A percentile compares a stretch with the other conserved stretches of the same genome.
Conservation (phyloP, 2,888 invertebrate genomes). For the Heliconius ismenius region DNA sequence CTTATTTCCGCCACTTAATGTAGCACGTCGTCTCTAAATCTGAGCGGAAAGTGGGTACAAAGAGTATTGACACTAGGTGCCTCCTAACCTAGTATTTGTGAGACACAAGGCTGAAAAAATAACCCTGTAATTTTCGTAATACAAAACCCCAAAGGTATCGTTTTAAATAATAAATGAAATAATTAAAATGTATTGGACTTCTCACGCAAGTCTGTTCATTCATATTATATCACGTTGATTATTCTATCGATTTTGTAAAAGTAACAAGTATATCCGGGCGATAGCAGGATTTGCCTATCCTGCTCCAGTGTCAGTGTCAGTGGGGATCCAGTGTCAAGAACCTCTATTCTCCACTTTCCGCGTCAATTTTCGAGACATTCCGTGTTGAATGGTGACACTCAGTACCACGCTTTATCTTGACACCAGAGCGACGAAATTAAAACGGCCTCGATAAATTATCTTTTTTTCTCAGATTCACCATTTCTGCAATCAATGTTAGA, state of each 20-base stretch:
- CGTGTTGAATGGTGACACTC: not conserved
- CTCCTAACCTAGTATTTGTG: not conserved
- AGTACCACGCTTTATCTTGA: not conserved
- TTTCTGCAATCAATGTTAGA: not conserved
- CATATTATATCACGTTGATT: not conserved
- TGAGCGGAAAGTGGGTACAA: not conserved
- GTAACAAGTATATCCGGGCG: not conserved
- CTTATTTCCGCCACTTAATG: too few species aligned
- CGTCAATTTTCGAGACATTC: not conserved
- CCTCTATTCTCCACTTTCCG: not conserved
- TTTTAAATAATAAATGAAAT: slow-evolving; percentile 11
- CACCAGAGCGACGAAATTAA: not conserved
- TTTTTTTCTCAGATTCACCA: not conserved
- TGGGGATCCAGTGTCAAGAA: not conserved
- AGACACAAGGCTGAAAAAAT: not conserved
- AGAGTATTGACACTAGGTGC: not conserved
- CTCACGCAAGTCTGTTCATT: slow-evolving; percentile 8
- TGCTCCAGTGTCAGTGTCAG: too few species aligned
- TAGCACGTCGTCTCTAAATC: not conserved
- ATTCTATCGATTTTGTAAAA: not conserved
- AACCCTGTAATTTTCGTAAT: not conserved
- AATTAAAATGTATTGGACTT: slow-evolving; percentile 10
- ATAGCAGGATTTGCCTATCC: too few species aligned
- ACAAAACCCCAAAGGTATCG: slow-evolving; percentile 1
- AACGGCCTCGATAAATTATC: not conserved